Conservation (phyloP, 2,113 vertebrate genomes). For the Cephalopholis sonnerati region DNA sequence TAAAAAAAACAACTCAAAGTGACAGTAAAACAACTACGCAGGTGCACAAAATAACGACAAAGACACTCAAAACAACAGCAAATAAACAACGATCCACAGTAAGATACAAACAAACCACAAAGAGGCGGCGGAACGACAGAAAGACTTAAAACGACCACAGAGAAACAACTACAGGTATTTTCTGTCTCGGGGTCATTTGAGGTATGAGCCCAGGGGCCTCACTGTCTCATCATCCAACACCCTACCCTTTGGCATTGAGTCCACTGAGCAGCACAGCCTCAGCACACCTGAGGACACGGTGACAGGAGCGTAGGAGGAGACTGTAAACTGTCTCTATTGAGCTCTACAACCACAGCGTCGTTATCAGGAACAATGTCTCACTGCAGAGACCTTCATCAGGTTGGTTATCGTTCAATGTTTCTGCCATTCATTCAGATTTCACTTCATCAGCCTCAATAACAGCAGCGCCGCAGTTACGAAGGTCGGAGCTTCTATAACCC, state of each 20-base stretch:
- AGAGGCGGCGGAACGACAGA: background rate
- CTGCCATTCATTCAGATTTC: background rate
- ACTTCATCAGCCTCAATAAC: background rate
- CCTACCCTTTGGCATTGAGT: background rate
- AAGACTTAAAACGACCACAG: background rate
- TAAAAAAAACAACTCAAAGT: too few relatives aligned
- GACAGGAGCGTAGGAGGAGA: background rate
- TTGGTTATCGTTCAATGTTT: background rate
- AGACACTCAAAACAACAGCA: too few relatives aligned
- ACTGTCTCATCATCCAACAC: background rate
- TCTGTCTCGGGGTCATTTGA: background rate
- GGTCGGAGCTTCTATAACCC: background rate
- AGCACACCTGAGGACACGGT: slow-evolving; percentile 14
- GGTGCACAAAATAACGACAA: too few relatives aligned
- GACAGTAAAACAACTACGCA: too few relatives aligned
- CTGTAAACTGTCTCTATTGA: background rate
- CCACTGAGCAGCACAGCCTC: background rate
- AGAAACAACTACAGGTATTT: background rate
- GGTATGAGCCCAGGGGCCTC: background rate
- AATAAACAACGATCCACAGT: background rate
- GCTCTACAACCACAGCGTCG: background rate
- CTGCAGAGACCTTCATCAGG: background rate
- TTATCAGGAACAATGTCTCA: background rate
- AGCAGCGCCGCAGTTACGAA: background rate
- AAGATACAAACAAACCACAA: background rate